A percentile compares a stretch with the other conserved stretches of the same genome.
phyloP scores from a whole-genome alignment of 2,113 vertebrate species.

The Hystrix brachyura region DNA sequence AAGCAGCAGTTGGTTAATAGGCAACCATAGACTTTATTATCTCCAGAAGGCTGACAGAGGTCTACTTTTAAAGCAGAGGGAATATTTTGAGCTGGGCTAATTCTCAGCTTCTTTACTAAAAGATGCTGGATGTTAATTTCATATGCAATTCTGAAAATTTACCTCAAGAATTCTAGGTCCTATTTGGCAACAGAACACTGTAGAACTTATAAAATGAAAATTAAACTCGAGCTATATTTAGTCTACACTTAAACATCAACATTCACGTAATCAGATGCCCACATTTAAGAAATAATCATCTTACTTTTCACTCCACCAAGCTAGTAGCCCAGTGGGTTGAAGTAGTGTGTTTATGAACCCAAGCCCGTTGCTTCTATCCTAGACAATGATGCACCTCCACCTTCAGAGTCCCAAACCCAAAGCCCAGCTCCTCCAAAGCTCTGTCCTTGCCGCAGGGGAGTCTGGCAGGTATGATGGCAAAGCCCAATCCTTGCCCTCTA shows the following conservation, averaged over 20 bases:
- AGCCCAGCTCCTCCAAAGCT: not conserved
- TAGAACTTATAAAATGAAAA: constrained; percentile 46
- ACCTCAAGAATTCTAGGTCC: constrained; percentile 48
- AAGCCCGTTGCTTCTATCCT: not conserved
- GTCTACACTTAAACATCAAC: not conserved
- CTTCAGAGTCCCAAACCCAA: not conserved
- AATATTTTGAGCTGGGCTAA: not conserved
- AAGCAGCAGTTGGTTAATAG: constrained; percentile 71
- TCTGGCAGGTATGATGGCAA: not conserved
- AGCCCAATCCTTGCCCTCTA: not conserved
- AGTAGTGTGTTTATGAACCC: not conserved
- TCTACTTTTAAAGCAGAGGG: constrained; percentile 39
- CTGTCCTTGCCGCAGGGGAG: not conserved
- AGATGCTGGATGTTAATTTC: not conserved
- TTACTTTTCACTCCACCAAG: not conserved
- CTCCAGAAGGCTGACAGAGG: constrained; percentile 11
- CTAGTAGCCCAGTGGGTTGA: not conserved
- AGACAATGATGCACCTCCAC: not conserved
- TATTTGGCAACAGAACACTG: constrained; percentile 39
- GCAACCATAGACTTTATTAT: constrained; percentile 44
- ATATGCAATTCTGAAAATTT: not conserved
- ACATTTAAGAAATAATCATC: not conserved
- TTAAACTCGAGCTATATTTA: constrained; percentile 48
- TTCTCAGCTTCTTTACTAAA: not conserved
- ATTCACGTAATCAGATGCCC: constrained; percentile 22